Evolutionary conservation across 2,113 vertebrate species (phyloP).

Genomic region (Tetraodon nigroviridis): DNA sequence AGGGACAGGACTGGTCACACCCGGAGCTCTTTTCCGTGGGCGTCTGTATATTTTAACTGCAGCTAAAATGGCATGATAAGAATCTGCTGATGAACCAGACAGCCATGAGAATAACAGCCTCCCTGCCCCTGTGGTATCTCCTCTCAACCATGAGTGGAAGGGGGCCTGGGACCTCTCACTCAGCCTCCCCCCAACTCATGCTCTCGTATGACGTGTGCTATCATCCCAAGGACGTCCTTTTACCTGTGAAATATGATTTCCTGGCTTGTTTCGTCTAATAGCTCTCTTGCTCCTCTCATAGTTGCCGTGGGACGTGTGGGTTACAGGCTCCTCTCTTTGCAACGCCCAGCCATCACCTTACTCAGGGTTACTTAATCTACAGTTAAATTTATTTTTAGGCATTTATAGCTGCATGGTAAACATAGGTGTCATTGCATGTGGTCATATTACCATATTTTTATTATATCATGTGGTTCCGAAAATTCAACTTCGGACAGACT

Average conservation of each 20-base stretch:
- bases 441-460: too few relatives aligned
- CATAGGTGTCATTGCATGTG: too few relatives aligned
- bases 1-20: constrained; percentile 29
- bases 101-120: constrained; percentile 62
- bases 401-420: too few relatives aligned
- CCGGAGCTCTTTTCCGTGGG: constrained; percentile 24
- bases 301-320: constrained; percentile 42
- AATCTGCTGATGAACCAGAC: constrained; percentile 65
- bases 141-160: constrained; percentile 38
- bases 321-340: constrained; percentile 43
- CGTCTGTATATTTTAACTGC: constrained; percentile 4
- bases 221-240: constrained; percentile 48
- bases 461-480: too few relatives aligned
- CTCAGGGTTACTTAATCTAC: too few relatives aligned
- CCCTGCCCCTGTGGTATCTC: constrained; percentile 63
- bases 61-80: constrained; percentile 43
- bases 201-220: constrained; percentile 23
- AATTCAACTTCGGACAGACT: neutral
- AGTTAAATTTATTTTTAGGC: too few relatives aligned
- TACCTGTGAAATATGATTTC: constrained; percentile 71
- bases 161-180: constrained; percentile 57
- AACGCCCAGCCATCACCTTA: constrained; percentile 2
- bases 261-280: constrained; percentile 42
- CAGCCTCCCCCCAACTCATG: constrained; percentile 40
- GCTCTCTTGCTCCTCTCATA: constrained; percentile 54